Evolutionary conservation across 2,113 vertebrate species (phyloP).

Genomic region (Sebastes schlegelii): DNA sequence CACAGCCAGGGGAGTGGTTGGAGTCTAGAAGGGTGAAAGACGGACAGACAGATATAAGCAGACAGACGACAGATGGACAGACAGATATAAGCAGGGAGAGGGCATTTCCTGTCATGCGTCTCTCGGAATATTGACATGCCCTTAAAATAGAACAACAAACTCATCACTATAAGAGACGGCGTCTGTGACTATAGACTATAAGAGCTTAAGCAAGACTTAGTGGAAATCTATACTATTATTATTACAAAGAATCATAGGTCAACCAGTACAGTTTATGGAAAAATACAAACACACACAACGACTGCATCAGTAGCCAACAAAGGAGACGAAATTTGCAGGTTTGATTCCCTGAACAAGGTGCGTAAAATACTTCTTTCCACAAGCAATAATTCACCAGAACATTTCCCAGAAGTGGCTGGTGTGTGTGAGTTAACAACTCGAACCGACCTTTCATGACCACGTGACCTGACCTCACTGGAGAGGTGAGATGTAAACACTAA

Average conservation of each 20-base stretch:
- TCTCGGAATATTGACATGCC: constrained; percentile 34
- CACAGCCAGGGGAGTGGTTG: neutral
- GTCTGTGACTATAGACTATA: neutral
- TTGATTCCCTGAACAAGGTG: neutral
- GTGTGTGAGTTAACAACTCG: constrained; percentile 8
- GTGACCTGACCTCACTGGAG: constrained; percentile 37
- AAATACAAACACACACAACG: neutral
- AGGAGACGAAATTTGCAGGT: neutral
- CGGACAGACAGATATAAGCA: constrained; percentile 12
- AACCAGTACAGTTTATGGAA: neutral
- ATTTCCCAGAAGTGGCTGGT: neutral
- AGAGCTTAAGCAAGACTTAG: neutral
- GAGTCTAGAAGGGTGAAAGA: constrained; percentile 8
- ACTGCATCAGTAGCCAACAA: neutral
- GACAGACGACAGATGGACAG: constrained; percentile 22
- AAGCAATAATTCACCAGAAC: neutral
- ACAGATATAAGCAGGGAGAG: constrained; percentile 5
- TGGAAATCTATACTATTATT: neutral
- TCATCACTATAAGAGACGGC: neutral
- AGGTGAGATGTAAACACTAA: constrained; percentile 47
- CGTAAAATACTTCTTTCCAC: neutral
- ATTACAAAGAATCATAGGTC: neutral
- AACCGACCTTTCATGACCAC: constrained; percentile 54
- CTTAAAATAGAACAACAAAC: constrained; percentile 48
- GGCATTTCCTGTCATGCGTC: constrained; percentile 43